Evolutionary conservation across 2,888 invertebrate species (phyloP), one percentile per base, ranked within the genome.

Genomic region (Archaeoteleia sp.): DNA sequence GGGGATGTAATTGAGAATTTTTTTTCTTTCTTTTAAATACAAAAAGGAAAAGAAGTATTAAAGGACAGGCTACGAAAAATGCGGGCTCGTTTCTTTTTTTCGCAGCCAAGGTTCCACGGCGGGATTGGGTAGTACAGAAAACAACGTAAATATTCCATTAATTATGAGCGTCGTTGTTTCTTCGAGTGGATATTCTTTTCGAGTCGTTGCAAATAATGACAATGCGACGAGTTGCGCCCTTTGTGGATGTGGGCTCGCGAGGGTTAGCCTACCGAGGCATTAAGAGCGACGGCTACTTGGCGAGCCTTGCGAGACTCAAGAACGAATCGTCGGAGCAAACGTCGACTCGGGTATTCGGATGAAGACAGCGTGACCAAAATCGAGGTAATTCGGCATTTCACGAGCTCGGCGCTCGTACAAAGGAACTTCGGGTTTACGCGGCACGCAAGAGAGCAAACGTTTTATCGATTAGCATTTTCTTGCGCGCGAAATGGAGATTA

Each of bases 401-500:
- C 43, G 61, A 65, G 42, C 53, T 43, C 27, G 51, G 48, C 42
- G 27, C 37, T 46, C 51, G 51, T 42, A 69, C 53, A 65, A 65
- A 69, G 43, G 29, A 37, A 48, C 23, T 39, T 13, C 32, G 35
- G 54, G 54, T 54, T 53, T 43, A 54, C 60, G 66, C 46, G 49
- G 48, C 43, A 57, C 67, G 55, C 61, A 58, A 58, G 53, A 39
- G 43, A 54, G 51, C 67, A 67, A 63, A 60, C 68, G 60, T 68
- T 68, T 63, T 60, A 69, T 65, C 53, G 69, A 69, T 69, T 65
- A 69, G 55, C 60, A 65, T 69, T 63, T 69, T 63, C 63, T 65
- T 69, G 65, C 57, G 69, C 61, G 69, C 65, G 69, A 65, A 65
- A 65, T 69, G 69, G 61, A 55, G 65, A 69, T 69, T 69, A 65